Percentiles rank a stretch among this genome's conserved stretches.
Evolutionary conservation across 2,888 invertebrate species (phyloP).

Genomic region (Lepidonotus clava): DNA sequence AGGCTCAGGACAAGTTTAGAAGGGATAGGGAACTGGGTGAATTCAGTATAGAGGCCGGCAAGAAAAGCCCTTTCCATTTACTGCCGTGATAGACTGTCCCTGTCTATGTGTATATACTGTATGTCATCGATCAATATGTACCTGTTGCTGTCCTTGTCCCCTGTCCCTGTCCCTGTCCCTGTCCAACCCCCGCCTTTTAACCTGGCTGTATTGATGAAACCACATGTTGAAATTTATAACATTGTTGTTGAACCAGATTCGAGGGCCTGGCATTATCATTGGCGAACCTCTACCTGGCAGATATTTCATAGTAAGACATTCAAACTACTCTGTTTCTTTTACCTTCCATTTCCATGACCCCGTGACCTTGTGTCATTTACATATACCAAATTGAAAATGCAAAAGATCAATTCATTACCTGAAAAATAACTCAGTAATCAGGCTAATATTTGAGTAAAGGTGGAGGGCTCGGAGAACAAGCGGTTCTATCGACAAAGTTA

Average conservation of each 20-base stretch:
- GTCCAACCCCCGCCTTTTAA: too few species aligned
- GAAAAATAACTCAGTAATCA: background rate
- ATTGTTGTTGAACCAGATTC: slow-evolving; percentile 3
- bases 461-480: too few species aligned
- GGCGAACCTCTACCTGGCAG: background rate
- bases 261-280: background rate
- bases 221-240: too few species aligned
- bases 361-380: background rate
- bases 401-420: background rate
- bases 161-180: too few species aligned
- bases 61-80: too few species aligned
- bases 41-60: background rate
- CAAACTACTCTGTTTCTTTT: background rate
- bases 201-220: too few species aligned
- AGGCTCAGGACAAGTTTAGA: background rate
- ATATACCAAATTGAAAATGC: background rate
- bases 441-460: background rate
- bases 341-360: background rate
- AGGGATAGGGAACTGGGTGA: slow-evolving; percentile 23
- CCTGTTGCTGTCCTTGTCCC: too few species aligned
- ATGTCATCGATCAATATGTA: too few species aligned
- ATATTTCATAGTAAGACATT: slow-evolving; percentile 31
- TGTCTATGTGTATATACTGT: too few species aligned
- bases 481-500: too few species aligned
- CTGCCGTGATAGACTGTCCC: too few species aligned